Evolutionary conservation across 2,113 vertebrate species (phyloP).

Genomic region (Onychostruthus taczanowskii): DNA sequence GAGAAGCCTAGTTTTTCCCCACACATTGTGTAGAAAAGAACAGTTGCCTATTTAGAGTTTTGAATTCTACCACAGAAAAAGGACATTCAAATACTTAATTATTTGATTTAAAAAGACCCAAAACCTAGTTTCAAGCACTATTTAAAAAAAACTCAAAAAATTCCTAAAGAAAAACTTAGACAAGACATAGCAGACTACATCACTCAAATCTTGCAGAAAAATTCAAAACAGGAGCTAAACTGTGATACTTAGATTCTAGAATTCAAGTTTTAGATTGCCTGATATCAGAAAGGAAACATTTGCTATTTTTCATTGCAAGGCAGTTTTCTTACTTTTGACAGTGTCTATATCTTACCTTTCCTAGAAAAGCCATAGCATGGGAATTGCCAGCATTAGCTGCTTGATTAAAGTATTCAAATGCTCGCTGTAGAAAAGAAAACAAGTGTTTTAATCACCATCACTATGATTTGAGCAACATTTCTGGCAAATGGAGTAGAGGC

Average conservation of each 20-base stretch:
- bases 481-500: not conserved
- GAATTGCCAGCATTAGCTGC: slow-evolving; percentile 97
- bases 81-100: not conserved
- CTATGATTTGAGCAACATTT: not conserved
- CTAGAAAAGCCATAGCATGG: slow-evolving; percentile 97
- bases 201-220: not conserved
- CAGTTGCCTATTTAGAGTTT: not conserved
- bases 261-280: not conserved
- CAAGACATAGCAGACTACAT: not conserved
- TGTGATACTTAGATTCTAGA: not conserved
- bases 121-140: not conserved
- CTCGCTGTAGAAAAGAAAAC: slow-evolving; percentile 78
- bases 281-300: not conserved
- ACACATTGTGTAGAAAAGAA: not conserved
- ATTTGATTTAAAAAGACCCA: not conserved
- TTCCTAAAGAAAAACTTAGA: not conserved
- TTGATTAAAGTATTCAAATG: slow-evolving; percentile 97
- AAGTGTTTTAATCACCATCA: not conserved
- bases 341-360: slow-evolving; percentile 79
- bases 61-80: not conserved
- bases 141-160: not conserved
- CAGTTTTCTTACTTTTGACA: not conserved
- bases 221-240: not conserved
- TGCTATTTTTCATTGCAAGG: not conserved
- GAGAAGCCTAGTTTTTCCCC: not conserved